Percentiles rank a stretch among this genome's conserved stretches.
phyloP scores from a whole-genome alignment of 2,797 vertebrate genomes.

The Tinamus major region DNA sequence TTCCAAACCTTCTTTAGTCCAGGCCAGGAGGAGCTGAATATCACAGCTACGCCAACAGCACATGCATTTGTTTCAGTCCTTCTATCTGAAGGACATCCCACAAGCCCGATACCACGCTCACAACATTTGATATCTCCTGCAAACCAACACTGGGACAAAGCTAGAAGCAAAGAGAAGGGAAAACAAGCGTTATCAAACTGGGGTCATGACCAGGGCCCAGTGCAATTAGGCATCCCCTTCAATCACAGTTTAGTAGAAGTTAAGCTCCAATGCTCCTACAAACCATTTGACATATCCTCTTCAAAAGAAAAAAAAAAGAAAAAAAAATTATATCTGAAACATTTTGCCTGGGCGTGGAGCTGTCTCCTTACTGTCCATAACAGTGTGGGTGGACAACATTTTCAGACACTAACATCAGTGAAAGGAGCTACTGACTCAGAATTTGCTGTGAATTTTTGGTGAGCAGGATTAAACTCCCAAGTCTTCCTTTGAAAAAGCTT shows the following conservation, averaged over 20 bases:
- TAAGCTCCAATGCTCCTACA: background rate
- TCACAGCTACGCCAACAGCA: background rate
- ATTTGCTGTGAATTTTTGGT: constrained; percentile 1
- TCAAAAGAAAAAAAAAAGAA: background rate
- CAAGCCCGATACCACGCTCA: background rate
- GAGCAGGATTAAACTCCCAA: background rate
- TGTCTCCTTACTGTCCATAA: background rate
- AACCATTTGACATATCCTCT: background rate
- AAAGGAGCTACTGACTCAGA: constrained; percentile 39
- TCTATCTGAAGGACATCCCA: background rate
- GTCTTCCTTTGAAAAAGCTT: background rate
- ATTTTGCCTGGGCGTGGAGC: background rate
- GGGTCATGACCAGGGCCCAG: background rate
- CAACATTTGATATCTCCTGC: background rate
- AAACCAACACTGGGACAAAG: background rate
- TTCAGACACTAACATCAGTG: constrained; percentile 44
- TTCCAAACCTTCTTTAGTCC: background rate
- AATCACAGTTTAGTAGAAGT: background rate
- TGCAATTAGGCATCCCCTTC: background rate
- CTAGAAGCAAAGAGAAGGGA: background rate
- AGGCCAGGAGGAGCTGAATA: background rate
- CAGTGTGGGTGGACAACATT: constrained; percentile 24
- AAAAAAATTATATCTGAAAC: background rate
- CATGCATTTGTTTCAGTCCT: background rate
- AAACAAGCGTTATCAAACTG: background rate